A percentile compares a stretch with the other conserved stretches of the same genome.
These are phyloP conservation scores for Xiphophorus couchianus DNA, from an alignment of 2,113 vertebrate species.

Conservation along the genomic window DNA sequence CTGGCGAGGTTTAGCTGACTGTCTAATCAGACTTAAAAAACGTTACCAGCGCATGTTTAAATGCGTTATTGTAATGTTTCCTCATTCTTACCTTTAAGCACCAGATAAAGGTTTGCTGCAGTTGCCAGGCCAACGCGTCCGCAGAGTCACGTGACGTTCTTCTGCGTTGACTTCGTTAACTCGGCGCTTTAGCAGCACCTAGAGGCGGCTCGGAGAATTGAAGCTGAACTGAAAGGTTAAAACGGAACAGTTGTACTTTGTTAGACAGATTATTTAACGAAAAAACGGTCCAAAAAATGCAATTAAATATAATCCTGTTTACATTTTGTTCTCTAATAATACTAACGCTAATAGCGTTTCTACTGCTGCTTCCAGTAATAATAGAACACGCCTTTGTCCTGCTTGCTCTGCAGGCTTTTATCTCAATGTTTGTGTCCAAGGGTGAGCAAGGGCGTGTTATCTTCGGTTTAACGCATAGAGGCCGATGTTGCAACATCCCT, in stretches of 20 bases:
- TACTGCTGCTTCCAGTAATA: too few species aligned
- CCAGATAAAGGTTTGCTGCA: conserved; percentile 27
- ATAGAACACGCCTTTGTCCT: not conserved
- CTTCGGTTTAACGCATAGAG: not conserved
- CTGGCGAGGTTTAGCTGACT: not conserved
- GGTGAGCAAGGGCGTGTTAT: not conserved
- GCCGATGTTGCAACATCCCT: not conserved
- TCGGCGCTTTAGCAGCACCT: conserved; percentile 30
- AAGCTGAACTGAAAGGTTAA: too few species aligned
- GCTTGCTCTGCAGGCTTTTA: too few species aligned
- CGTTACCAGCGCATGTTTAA: too few species aligned
- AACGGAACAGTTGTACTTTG: too few species aligned
- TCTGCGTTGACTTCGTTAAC: not conserved
- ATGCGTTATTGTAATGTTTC: too few species aligned
- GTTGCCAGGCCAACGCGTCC: conserved; percentile 67
- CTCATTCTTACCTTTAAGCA: conserved; percentile 43
- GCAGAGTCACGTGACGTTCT: conserved; percentile 44
- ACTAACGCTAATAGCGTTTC: too few species aligned
- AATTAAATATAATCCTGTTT: too few species aligned
- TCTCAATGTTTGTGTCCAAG: not conserved
- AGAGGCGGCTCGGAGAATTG: not conserved
- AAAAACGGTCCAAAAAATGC: too few species aligned
- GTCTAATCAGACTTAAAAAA: too few species aligned
- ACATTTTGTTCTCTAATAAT: too few species aligned
- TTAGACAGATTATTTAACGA: too few species aligned